Evolutionary conservation across 2,888 invertebrate genomes (phyloP).

Genomic region (Idaea aversata): DNA sequence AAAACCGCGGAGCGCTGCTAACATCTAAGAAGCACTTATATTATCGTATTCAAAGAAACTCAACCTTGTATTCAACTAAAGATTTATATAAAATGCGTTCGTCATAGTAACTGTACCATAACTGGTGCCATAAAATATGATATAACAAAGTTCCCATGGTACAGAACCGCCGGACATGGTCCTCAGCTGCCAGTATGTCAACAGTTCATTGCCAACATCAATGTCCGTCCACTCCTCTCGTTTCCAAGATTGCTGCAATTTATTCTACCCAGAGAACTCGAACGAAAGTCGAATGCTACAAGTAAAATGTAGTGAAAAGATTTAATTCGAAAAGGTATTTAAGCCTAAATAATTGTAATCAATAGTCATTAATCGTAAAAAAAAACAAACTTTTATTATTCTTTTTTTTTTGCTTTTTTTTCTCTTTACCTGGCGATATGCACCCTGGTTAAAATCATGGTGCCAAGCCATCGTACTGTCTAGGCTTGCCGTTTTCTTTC

Average conservation of each 20-base stretch:
- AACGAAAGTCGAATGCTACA: constrained; percentile 16
- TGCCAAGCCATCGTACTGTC: no score
- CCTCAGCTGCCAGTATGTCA: constrained; percentile 52
- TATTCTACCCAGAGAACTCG: constrained; percentile 11
- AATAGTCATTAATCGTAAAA: no score
- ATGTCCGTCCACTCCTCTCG: constrained; percentile 47
- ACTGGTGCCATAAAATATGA: constrained; percentile 16
- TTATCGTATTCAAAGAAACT: no score
- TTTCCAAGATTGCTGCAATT: constrained; percentile 51
- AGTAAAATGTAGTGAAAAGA: not conserved
- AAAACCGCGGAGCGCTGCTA: no score
- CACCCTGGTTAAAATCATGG: no score
- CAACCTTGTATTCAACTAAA: no score
- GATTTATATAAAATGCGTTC: not conserved
- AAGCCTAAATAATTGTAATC: no score
- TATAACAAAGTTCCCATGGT: constrained; percentile 41
- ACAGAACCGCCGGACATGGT: constrained; percentile 51
- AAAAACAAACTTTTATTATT: no score
- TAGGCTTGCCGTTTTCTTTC: no score
- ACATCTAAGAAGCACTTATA: no score
- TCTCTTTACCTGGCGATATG: not conserved
- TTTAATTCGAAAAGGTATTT: not conserved
- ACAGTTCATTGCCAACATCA: constrained; percentile 56
- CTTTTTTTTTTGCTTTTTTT: no score
- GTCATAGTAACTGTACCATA: not conserved